Percentiles rank a stretch among this genome's conserved stretches.
Evolutionary conservation across 2,888 invertebrate species (phyloP).

Genomic region (Camponotus fellah): DNA sequence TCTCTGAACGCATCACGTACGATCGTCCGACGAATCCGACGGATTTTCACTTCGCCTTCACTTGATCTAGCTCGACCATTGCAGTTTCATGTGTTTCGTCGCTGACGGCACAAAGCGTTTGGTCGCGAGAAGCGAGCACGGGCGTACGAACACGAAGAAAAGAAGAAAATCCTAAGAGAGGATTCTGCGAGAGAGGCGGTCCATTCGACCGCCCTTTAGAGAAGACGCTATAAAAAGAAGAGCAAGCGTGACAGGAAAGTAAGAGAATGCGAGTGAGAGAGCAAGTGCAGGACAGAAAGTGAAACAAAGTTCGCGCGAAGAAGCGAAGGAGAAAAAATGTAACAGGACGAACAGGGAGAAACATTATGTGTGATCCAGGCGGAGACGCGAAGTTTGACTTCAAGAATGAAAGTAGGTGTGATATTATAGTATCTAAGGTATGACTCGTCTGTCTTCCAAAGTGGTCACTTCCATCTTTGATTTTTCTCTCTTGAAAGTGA

Average conservation of each 20-base stretch:
- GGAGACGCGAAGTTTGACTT: slow-evolving; percentile 48
- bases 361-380: slow-evolving; percentile 47
- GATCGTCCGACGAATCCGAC: slow-evolving; percentile 32
- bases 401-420: slow-evolving; percentile 56
- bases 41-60: slow-evolving; percentile 39
- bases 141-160: slow-evolving; percentile 7
- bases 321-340: slow-evolving; percentile 8
- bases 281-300: slow-evolving; percentile 35
- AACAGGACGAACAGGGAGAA: background rate
- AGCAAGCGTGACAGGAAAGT: slow-evolving; percentile 47
- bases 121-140: slow-evolving; percentile 39
- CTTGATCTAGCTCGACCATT: background rate
- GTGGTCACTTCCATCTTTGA: slow-evolving; percentile 9
- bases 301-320: slow-evolving; percentile 29
- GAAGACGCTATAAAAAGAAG: slow-evolving; percentile 42
- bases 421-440: slow-evolving; percentile 48
- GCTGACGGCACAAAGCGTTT: slow-evolving; percentile 41
- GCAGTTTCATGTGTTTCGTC: slow-evolving; percentile 44
- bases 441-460: slow-evolving; percentile 28
- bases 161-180: slow-evolving; percentile 24
- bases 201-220: slow-evolving; percentile 54
- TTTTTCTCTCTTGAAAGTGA: background rate
- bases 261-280: slow-evolving; percentile 48
- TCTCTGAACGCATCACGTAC: slow-evolving; percentile 13
- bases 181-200: slow-evolving; percentile 33